phyloP scores from a whole-genome alignment of 30 jellyfish, hydroid and myxozoan genomes.

The Aurelia sp. region DNA sequence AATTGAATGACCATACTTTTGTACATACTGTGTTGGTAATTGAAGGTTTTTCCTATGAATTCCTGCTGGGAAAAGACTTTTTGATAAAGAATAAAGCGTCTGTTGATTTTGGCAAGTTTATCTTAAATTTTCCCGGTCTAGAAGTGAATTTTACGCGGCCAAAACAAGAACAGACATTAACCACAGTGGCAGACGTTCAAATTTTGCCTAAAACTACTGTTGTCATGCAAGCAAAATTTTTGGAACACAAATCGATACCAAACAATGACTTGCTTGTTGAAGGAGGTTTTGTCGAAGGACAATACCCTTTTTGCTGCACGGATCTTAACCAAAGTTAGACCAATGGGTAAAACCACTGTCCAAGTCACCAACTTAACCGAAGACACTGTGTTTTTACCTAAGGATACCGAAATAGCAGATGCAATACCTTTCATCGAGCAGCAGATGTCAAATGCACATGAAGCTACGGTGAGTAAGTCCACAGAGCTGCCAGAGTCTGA shows the following conservation, averaged over 20 bases:
- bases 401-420: conserved; percentile 20
- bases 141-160: background rate
- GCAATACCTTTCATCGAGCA: conserved; percentile 12
- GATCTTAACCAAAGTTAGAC: conserved; percentile 25
- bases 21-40: background rate
- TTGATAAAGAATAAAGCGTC: conserved; percentile 6
- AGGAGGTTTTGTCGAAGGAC: conserved; percentile 32
- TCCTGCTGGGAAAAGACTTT: conserved; percentile 38
- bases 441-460: background rate
- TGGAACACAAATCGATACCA: background rate
- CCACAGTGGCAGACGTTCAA: conserved; percentile 23
- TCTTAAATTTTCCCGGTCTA: background rate
- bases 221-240: conserved; percentile 8
- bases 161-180: background rate
- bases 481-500: background rate
- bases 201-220: conserved; percentile 8
- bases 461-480: too few relatives aligned
- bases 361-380: conserved; percentile 30
- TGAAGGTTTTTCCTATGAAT: conserved; percentile 15
- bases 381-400: conserved; percentile 6
- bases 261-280: conserved; percentile 11
- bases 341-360: background rate
- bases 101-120: too few relatives aligned
- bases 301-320: conserved; percentile 8
- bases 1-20: conserved; percentile 8